Evolutionary conservation across 2,113 vertebrate genomes (phyloP).

Genomic region (Todiramphus chloris): DNA sequence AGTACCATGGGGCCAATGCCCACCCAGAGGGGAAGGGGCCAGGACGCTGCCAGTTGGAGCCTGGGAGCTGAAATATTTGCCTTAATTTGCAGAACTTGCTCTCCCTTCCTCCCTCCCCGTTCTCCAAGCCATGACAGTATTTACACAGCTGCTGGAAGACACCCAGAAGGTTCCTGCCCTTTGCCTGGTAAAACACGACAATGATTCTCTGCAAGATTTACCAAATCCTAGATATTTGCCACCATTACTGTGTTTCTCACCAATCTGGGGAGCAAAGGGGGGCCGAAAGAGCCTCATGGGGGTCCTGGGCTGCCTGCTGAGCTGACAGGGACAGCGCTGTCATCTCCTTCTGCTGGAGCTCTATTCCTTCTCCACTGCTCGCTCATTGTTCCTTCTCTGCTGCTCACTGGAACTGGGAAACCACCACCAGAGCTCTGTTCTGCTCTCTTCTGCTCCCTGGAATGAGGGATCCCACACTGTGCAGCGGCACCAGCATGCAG

Average conservation of each 20-base stretch:
- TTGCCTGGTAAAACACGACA: not conserved
- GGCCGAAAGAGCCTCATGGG: accelerated
- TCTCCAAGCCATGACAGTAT: not conserved
- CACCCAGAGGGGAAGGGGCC: no score
- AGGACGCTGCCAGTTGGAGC: not conserved
- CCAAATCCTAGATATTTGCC: not conserved
- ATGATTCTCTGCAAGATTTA: not conserved
- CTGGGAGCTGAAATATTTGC: not conserved
- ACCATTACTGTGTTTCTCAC: accelerated
- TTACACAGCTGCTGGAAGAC: constrained; percentile 25
- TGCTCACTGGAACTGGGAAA: not conserved
- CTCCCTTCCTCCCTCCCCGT: not conserved
- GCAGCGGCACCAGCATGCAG: accelerated
- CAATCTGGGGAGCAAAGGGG: accelerated
- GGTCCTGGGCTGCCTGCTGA: not conserved
- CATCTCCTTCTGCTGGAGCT: not conserved
- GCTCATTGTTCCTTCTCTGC: accelerated
- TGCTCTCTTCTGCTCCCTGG: not conserved
- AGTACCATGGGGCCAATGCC: no score
- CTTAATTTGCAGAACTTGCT: not conserved
- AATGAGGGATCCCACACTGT: accelerated
- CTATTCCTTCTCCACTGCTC: not conserved
- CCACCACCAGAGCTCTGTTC: not conserved
- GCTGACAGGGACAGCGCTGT: accelerated
- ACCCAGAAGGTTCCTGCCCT: not conserved